phyloP scores from a whole-genome alignment of 2,113 vertebrate genomes.

The Lycaon pictus region DNA sequence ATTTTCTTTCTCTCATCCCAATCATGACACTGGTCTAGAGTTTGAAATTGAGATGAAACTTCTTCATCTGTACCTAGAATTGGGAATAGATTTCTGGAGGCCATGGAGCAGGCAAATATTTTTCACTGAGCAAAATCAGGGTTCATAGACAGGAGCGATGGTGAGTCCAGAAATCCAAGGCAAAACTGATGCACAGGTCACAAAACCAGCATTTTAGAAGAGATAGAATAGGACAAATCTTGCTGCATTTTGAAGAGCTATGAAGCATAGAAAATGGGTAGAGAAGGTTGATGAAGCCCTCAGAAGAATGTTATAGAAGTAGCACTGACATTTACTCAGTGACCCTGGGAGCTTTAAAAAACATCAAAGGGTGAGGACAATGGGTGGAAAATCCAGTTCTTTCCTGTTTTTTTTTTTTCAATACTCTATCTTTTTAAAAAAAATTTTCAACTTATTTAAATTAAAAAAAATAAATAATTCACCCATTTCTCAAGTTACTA shows the following conservation, averaged over 20 bases:
- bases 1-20: background rate
- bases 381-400: background rate
- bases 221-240: background rate
- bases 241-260: background rate
- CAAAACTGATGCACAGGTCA: background rate
- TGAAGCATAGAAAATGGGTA: background rate
- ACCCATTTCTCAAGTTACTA: background rate
- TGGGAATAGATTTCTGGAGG: background rate
- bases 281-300: too few relatives aligned
- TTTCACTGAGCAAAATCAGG: background rate
- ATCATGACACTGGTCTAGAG: background rate
- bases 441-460: background rate
- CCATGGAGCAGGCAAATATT: background rate
- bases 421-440: background rate
- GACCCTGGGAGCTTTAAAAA: background rate
- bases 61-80: background rate
- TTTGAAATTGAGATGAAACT: background rate
- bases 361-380: background rate
- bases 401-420: background rate
- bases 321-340: background rate
- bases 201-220: background rate
- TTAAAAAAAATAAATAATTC: background rate
- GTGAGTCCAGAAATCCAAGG: background rate
- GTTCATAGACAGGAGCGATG: background rate
- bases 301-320: rapidly evolving